Conservation (phyloP, 2,113 vertebrate genomes). For the Cyrtonyx montezumae region DNA sequence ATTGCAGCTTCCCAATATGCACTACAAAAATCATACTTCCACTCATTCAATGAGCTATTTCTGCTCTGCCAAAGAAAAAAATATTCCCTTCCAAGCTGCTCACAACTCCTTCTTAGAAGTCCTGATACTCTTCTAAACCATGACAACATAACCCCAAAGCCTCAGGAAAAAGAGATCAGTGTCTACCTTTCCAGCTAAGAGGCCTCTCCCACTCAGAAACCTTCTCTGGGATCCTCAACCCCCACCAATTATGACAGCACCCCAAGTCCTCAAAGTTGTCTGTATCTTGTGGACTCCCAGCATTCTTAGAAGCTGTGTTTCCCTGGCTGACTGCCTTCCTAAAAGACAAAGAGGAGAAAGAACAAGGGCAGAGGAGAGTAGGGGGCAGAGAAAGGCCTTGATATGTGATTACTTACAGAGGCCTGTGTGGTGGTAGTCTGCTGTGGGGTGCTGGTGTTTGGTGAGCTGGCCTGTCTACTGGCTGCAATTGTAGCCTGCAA, state of each 20-base stretch:
- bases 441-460: conserved; percentile 87
- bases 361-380: not conserved
- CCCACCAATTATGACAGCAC: not conserved
- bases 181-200: not conserved
- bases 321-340: not conserved
- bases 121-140: not conserved
- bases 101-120: not conserved
- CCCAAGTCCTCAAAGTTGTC: not conserved
- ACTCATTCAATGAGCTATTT: not conserved
- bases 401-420: conserved; percentile 70
- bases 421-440: conserved; percentile 87
- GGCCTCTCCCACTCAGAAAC: not conserved
- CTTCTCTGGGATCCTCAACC: not conserved
- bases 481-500: conserved; percentile 94
- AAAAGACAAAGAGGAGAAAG: not conserved
- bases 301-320: not conserved
- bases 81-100: not conserved
- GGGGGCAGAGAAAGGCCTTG: not conserved
- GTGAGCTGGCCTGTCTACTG: conserved; percentile 91
- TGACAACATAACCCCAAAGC: not conserved
- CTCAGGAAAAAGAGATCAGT: not conserved
- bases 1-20: not conserved
- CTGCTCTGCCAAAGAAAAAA: not conserved
- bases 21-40: not conserved
- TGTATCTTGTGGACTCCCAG: not conserved